Base-by-base conservation (phyloP, 2,888 invertebrate species). In the Caenorhabditis sulstoni region DNA sequence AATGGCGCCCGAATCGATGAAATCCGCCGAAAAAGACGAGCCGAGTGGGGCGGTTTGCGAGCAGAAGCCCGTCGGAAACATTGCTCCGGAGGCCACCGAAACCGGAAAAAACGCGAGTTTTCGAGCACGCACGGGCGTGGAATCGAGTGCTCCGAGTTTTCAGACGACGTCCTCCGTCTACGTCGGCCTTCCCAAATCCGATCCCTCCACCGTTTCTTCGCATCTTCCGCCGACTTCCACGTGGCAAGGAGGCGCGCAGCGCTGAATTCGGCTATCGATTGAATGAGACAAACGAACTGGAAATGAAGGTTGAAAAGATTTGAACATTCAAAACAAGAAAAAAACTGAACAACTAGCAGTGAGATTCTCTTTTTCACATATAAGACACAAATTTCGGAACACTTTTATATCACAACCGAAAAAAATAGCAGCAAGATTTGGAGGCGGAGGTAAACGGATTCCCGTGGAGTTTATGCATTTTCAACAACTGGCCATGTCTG, bases 71-170 rank as follows among this genome's bases (percentile, higher is more conserved):
- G 18, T 41, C 8, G 70, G 61, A 18, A 55, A 61, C 20, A 35
- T 8, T 44, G 61, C 70, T 29, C 70, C 70, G 14, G 70, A 71
- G 37, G 61, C 70, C n/a, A 71, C 61, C 11, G 70, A 71, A 23
- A 37, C 44, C n/a, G 49, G 22, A 18, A 20, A 14, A 14, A 18
- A 16, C 2, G 47, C 16, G 16, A 47, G 47, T n/a, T n/a, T n/a
- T n/a, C n/a, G n/a, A n/a, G n/a, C n/a, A n/a, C n/a, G n/a, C n/a
- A n/a, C n/a, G n/a, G n/a, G n/a, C n/a, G n/a, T n/a, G 44, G 44
- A n/a, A 12, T 44, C 20, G 22, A 49, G 18, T 49, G 4, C 3
- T 7, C 12, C 18, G 14, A 23, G 18, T 41, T 67, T 66, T 49
- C 59, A 58, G 59, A 37, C 52, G 4, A 35, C 14, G 4, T 1